These are phyloP conservation scores for Avahi laniger DNA, from an alignment of 2,797 vertebrate species.

Conservation along the genomic window DNA sequence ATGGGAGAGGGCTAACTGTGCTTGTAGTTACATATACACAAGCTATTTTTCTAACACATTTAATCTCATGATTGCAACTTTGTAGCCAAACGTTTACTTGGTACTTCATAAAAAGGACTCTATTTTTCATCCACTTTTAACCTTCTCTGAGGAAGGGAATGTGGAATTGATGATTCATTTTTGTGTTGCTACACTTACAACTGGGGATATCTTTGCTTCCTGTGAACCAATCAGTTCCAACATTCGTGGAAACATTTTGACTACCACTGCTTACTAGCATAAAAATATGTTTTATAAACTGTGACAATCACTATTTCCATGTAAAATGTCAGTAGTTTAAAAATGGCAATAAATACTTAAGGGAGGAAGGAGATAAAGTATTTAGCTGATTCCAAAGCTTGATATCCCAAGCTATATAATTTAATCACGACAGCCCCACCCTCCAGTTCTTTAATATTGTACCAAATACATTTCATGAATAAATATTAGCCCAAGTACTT, in stretches of 20 bases:
- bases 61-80: neutral
- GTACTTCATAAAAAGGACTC: neutral
- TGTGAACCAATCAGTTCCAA: neutral
- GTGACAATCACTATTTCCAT: constrained; percentile 3
- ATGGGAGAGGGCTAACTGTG: neutral
- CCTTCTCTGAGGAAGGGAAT: neutral
- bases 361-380: constrained; percentile 40
- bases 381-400: constrained; percentile 68
- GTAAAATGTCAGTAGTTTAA: constrained; percentile 66
- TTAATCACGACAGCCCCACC: constrained; percentile 66
- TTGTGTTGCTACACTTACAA: neutral
- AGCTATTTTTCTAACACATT: neutral
- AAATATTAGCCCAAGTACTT: constrained; percentile 72
- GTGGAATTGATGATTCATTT: neutral
- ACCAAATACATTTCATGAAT: constrained; percentile 74
- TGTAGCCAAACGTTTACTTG: neutral
- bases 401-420: constrained; percentile 64
- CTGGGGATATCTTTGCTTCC: neutral
- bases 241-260: constrained; percentile 1
- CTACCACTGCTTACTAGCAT: constrained; percentile 24
- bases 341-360: constrained; percentile 70
- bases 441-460: constrained; percentile 66
- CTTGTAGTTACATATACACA: neutral
- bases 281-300: constrained; percentile 58
- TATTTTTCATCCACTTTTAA: constrained; percentile 8